Conservation (phyloP, 2,797 vertebrate species). For the Amniataba percoides region DNA sequence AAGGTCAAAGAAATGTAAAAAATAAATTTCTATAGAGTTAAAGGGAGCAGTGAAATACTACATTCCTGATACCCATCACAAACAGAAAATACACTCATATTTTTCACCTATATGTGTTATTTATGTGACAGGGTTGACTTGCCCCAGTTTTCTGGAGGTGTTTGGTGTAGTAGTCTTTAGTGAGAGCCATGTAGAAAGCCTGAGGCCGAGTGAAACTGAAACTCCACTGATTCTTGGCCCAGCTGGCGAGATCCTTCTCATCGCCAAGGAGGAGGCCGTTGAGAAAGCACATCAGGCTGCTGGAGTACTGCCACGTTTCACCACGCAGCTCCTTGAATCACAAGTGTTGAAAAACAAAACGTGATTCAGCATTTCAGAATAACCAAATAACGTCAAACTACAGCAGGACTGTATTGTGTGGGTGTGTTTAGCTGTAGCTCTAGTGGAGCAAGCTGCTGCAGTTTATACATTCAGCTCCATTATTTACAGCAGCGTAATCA, state of each 20-base stretch:
- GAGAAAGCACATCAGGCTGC: slow-evolving; percentile 89
- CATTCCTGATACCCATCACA: not conserved
- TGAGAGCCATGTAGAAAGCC: slow-evolving; percentile 83
- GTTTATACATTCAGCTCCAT: not conserved
- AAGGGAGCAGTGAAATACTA: not conserved
- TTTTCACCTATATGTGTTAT: not conserved
- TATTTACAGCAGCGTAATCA: slow-evolving; percentile 32
- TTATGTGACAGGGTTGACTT: slow-evolving; percentile 69
- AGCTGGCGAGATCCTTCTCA: slow-evolving; percentile 84
- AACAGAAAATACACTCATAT: not conserved
- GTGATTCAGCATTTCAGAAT: slow-evolving; percentile 51
- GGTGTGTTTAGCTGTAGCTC: not conserved
- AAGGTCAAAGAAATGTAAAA: not conserved
- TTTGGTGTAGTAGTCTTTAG: slow-evolving; percentile 85
- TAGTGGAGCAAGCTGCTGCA: slow-evolving; percentile 17
- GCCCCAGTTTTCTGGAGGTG: slow-evolving; percentile 87
- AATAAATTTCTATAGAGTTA: not conserved
- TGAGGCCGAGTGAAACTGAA: slow-evolving; percentile 79
- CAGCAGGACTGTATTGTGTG: slow-evolving; percentile 22
- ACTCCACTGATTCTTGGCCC: slow-evolving; percentile 86
- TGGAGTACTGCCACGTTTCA: slow-evolving; percentile 88
- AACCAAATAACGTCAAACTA: slow-evolving; percentile 14
- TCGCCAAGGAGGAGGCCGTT: slow-evolving; percentile 87
- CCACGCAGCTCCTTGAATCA: slow-evolving; percentile 88
- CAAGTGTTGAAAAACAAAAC: slow-evolving; percentile 42